phyloP scores from a whole-genome alignment of 2,113 vertebrate genomes.

The Hippocampus abdominalis region DNA sequence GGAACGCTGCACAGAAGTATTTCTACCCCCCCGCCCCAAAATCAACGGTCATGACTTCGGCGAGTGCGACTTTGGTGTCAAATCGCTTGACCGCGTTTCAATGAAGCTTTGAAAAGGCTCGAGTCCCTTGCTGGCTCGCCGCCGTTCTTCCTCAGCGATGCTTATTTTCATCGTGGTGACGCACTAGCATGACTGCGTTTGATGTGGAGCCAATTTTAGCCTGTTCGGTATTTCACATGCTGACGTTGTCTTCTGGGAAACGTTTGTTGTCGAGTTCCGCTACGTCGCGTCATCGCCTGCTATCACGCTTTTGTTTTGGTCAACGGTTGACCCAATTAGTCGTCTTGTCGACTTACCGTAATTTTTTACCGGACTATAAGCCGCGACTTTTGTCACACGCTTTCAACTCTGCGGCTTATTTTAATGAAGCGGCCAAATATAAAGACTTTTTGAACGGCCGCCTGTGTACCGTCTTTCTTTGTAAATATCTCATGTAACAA shows the following conservation, averaged over 20 bases:
- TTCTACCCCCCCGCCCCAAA: constrained; percentile 26
- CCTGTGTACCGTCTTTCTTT: no score
- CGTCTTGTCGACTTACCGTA: no score
- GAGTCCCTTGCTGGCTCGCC: constrained; percentile 48
- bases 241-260: constrained; percentile 42
- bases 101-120: constrained; percentile 41
- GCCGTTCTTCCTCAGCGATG: constrained; percentile 41
- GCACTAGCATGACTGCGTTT: constrained; percentile 28
- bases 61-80: constrained; percentile 23
- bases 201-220: constrained; percentile 46
- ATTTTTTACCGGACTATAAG: no score
- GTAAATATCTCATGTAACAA: no score
- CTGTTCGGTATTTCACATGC: constrained; percentile 61
- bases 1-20: no score
- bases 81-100: constrained; percentile 46
- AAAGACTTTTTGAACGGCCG: no score
- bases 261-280: constrained; percentile 37
- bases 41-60: background rate
- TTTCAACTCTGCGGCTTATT: no score
- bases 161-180: constrained; percentile 53
- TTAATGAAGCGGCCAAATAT: no score
- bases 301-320: background rate
- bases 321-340: no score
- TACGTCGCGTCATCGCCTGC: background rate
- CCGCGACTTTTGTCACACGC: no score